Conservation (phyloP, 1,140 invertebrate genomes). For the Nasonia longicornis region DNA sequence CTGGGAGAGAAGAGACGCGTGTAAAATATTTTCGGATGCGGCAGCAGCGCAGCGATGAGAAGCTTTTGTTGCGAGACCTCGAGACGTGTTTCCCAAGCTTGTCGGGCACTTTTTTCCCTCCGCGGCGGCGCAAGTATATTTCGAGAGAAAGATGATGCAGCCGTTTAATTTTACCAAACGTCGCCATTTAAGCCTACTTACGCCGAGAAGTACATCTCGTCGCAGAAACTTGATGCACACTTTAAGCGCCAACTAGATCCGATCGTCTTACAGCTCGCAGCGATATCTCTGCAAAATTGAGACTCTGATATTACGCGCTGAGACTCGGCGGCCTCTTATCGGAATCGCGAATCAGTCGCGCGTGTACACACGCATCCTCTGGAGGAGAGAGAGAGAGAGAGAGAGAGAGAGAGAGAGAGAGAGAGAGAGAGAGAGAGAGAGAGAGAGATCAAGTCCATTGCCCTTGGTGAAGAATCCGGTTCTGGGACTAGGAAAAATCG, state of each 20-base stretch:
- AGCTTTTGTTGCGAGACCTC: neutral
- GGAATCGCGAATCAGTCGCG: constrained; percentile 18
- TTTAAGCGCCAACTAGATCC: neutral
- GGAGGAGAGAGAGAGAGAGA: neutral
- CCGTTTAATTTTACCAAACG: neutral
- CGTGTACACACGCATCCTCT: neutral
- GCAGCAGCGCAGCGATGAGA: no score
- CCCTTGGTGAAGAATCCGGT: constrained; percentile 41
- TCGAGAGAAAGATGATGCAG: neutral
- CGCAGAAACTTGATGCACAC: no score
- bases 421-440: no score
- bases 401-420: no score
- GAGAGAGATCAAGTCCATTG: constrained; percentile 4
- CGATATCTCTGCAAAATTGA: neutral
- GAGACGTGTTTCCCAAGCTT: neutral
- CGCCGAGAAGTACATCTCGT: no score
- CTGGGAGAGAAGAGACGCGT: neutral
- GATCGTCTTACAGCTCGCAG: neutral
- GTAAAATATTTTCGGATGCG: constrained; percentile 20
- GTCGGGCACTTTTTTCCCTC: neutral
- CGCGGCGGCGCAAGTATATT: neutral
- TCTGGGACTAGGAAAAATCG: constrained; percentile 40
- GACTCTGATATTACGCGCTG: neutral
- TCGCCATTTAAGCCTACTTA: no score
- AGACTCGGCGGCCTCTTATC: neutral